A percentile compares a stretch with the other conserved stretches of the same genome.
phyloP scores from a whole-genome alignment of 1,140 invertebrate species.

The Ceratitis capitata region DNA sequence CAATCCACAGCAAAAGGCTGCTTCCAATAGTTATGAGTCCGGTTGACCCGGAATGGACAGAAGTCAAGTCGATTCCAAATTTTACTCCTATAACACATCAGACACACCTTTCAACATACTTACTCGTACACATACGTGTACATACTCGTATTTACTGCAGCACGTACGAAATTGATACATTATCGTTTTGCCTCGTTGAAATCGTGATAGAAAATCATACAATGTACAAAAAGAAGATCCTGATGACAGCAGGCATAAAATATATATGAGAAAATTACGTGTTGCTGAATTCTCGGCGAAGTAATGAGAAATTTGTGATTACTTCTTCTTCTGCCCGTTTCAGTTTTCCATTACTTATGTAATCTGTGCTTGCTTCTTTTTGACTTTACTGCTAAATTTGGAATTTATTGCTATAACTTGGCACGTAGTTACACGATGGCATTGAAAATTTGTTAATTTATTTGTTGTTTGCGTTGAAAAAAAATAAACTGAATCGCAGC shows the following conservation, averaged over 20 bases:
- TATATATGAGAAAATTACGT: not conserved
- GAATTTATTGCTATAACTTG: not conserved
- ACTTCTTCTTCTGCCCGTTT: not conserved
- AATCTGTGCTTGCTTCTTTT: not conserved
- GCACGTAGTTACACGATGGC: not conserved
- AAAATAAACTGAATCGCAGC: not conserved
- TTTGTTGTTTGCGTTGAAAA: not conserved
- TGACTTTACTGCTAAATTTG: not conserved
- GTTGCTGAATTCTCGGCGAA: not conserved
- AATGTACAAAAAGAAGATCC: too few species aligned
- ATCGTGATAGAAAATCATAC: not conserved
- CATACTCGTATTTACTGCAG: not conserved
- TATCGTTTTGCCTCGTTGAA: not conserved
- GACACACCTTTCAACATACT: not conserved
- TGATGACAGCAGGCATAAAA: not conserved
- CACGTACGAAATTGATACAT: constrained; percentile 20
- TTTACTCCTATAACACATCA: not conserved
- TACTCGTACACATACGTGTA: too few species aligned
- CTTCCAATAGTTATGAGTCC: not conserved
- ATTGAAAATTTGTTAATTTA: not conserved
- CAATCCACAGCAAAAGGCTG: not conserved
- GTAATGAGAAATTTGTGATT: not conserved
- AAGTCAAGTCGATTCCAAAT: not conserved
- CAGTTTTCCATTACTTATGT: not conserved
- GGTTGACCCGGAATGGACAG: not conserved